Evolutionary conservation across 2,888 invertebrate species (phyloP).

Genomic region (Macaria liturata): DNA sequence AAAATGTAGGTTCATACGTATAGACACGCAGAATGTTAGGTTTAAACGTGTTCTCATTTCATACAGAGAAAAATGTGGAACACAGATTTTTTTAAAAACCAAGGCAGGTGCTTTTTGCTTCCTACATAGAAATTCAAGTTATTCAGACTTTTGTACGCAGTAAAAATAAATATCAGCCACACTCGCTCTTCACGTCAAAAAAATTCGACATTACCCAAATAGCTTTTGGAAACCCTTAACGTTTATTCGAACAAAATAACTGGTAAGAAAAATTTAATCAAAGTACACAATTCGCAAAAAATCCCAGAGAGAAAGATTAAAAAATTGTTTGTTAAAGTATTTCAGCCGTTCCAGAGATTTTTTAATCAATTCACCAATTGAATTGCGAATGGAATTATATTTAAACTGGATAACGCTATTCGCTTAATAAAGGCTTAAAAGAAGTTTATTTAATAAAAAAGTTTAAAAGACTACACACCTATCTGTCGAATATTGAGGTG

Average conservation of each 20-base stretch:
- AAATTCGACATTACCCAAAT: no score
- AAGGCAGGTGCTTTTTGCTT: no score
- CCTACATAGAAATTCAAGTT: not conserved
- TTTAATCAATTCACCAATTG: conserved; percentile 41
- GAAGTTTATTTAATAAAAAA: conserved; percentile 45
- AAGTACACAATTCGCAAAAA: conserved; percentile 18
- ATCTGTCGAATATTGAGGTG: conserved; percentile 27
- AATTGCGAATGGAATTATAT: conserved; percentile 40
- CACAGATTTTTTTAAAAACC: no score
- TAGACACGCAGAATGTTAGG: no score
- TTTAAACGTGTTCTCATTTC: no score
- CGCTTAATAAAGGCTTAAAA: conserved; percentile 40
- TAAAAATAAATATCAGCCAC: no score
- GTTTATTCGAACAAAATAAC: conserved; percentile 13
- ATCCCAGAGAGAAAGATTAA: conserved; percentile 23
- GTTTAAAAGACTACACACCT: conserved; percentile 37
- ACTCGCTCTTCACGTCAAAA: no score
- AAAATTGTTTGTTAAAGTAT: conserved; percentile 33
- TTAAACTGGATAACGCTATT: conserved; percentile 33
- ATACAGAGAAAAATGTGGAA: no score
- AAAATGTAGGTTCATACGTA: no score
- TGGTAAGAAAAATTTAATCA: conserved; percentile 26
- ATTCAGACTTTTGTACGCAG: no score
- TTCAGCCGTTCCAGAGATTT: conserved; percentile 32
- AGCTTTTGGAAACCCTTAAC: conserved; percentile 9